phyloP scores from a whole-genome alignment of 1,140 invertebrate species.

The Pteromalus puparum region DNA sequence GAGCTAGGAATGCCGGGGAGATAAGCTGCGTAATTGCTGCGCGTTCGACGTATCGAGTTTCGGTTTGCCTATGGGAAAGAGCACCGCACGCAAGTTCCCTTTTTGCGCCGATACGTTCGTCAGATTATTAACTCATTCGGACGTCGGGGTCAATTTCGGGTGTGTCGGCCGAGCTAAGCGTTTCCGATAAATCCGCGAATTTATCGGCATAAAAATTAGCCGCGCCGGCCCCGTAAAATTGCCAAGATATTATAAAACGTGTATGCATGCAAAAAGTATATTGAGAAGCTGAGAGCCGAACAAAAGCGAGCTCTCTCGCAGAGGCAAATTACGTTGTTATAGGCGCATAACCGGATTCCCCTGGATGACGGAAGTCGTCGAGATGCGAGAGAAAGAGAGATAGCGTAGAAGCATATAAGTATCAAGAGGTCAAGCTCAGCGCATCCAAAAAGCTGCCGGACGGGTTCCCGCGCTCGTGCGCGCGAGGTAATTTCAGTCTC shows the following conservation, averaged over 20 bases:
- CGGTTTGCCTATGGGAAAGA: not conserved
- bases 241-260: constrained; percentile 36
- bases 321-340: constrained; percentile 62
- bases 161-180: not conserved
- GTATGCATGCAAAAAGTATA: constrained; percentile 38
- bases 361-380: constrained; percentile 61
- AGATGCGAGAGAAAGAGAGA: not conserved
- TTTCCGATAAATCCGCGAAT: constrained; percentile 37
- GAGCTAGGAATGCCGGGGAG: not conserved
- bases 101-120: not conserved
- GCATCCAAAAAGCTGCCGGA: constrained; percentile 59
- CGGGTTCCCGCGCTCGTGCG: constrained; percentile 55
- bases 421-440: constrained; percentile 41
- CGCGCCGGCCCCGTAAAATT: constrained; percentile 27
- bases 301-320: constrained; percentile 24
- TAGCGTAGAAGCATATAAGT: not conserved
- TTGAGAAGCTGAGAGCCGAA: constrained; percentile 4
- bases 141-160: not conserved
- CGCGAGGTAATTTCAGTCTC: constrained; percentile 59
- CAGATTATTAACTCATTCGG: constrained; percentile 13
- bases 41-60: not conserved
- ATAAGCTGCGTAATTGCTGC: constrained; percentile 18
- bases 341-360: constrained; percentile 53
- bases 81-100: no score
- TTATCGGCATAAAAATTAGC: constrained; percentile 11